Evolutionary conservation across 1,140 invertebrate species (phyloP).

Genomic region (Camponotus floridanus): DNA sequence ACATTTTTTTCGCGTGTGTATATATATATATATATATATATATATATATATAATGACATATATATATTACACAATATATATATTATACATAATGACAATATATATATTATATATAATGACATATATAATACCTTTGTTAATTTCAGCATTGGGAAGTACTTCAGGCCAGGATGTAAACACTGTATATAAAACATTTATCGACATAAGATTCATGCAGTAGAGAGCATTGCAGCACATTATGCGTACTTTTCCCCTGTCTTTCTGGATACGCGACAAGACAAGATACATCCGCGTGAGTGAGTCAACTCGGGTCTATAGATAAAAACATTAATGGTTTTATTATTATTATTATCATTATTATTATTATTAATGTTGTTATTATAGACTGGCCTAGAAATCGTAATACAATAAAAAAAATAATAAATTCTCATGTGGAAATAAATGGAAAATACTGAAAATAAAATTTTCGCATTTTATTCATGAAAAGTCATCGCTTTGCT

Average conservation of each 20-base stretch:
- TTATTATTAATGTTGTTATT: not conserved
- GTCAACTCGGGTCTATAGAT: constrained; percentile 72
- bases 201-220: constrained; percentile 78
- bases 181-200: constrained; percentile 74
- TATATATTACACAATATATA: too few relatives aligned
- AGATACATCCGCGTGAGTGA: constrained; percentile 77
- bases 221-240: constrained; percentile 82
- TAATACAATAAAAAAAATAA: too few relatives aligned
- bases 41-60: not conserved
- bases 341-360: too few relatives aligned
- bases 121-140: constrained; percentile 69
- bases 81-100: too few relatives aligned
- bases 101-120: not conserved
- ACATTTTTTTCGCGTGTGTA: not conserved
- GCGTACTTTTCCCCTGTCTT: constrained; percentile 81
- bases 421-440: too few relatives aligned
- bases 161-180: constrained; percentile 82
- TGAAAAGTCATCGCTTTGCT: too few relatives aligned
- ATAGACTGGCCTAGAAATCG: too few relatives aligned
- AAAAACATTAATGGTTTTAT: not conserved
- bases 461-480: too few relatives aligned
- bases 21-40: too few relatives aligned
- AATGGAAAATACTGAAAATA: too few relatives aligned
- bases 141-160: constrained; percentile 78
- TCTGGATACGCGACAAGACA: constrained; percentile 79